Percentiles rank a stretch among this genome's conserved stretches.
These are phyloP conservation scores for Leucania comma DNA, from an alignment of 2,888 invertebrate species.

Conservation along the genomic window DNA sequence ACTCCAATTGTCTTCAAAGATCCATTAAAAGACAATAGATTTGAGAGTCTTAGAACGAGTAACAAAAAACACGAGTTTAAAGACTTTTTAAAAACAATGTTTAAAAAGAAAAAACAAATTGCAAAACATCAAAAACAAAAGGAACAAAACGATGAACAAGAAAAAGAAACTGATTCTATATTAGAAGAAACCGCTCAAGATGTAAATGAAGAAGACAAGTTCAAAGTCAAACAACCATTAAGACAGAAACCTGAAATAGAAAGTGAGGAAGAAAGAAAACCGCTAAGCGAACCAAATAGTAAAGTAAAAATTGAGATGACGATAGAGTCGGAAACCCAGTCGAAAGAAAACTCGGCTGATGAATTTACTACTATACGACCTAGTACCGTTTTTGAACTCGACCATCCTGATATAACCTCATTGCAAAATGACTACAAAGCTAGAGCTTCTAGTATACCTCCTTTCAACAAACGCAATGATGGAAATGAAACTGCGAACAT, in stretches of 20 bases:
- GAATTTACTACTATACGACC: neutral
- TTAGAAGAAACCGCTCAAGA: neutral
- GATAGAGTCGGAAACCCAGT: neutral
- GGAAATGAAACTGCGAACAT: neutral
- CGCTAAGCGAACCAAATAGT: neutral
- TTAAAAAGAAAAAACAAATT: conserved; percentile 18
- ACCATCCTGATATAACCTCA: neutral
- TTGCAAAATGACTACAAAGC: neutral
- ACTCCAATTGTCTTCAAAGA: neutral
- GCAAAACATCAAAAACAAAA: neutral
- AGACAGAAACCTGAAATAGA: neutral
- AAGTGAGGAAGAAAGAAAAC: neutral
- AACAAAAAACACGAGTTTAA: conserved; percentile 19
- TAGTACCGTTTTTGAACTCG: neutral
- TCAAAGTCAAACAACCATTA: neutral
- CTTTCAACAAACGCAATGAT: neutral
- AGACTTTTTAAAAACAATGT: conserved; percentile 42
- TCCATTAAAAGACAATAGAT: neutral
- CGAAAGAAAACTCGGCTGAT: neutral
- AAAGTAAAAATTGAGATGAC: neutral
- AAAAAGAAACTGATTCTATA: neutral
- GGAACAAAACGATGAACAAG: neutral
- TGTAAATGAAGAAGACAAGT: neutral
- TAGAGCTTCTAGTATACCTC: neutral
- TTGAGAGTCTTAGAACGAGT: neutral